Evolutionary conservation across 2,797 vertebrate species (phyloP).

Genomic region (Trematomus bernacchii): DNA sequence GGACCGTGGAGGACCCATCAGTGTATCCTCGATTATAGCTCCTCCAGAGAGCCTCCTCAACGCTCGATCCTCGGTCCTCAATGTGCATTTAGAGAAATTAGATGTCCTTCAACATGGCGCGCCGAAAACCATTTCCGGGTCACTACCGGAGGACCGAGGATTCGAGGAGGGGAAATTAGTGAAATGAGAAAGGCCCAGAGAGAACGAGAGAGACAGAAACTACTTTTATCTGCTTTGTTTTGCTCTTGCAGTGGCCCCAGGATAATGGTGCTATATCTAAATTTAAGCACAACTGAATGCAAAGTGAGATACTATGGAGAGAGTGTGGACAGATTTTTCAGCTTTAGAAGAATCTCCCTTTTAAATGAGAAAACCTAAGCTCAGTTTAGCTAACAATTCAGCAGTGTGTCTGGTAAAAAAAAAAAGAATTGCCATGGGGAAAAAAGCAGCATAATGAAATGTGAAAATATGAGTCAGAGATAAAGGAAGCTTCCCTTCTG

Average conservation of each 20-base stretch:
- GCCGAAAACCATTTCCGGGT: too few species aligned
- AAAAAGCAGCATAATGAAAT: slow-evolving; percentile 57
- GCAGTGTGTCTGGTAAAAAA: slow-evolving; percentile 40
- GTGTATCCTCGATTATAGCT: too few species aligned
- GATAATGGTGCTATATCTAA: slow-evolving; percentile 40
- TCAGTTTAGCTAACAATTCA: slow-evolving; percentile 61
- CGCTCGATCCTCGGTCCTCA: too few species aligned
- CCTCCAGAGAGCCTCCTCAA: too few species aligned
- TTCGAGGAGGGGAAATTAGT: too few species aligned
- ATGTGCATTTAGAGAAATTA: too few species aligned
- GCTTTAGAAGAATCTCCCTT: slow-evolving; percentile 50
- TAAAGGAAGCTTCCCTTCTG: slow-evolving; percentile 42
- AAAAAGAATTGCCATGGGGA: slow-evolving; percentile 38
- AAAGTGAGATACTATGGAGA: slow-evolving; percentile 28
- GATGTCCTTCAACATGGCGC: too few species aligned
- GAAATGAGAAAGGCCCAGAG: background rate
- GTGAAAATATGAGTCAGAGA: slow-evolving; percentile 58
- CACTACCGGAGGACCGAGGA: too few species aligned
- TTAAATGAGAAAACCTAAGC: slow-evolving; percentile 55
- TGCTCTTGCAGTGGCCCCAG: slow-evolving; percentile 36
- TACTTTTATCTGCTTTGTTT: slow-evolving; percentile 57
- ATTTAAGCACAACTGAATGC: slow-evolving; percentile 48
- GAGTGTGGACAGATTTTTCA: slow-evolving; percentile 49
- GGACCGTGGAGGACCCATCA: too few species aligned
- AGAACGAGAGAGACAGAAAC: slow-evolving; percentile 22